phyloP scores from a whole-genome alignment of 2,797 vertebrate genomes.

The Pseudotriccus pelzelni region DNA sequence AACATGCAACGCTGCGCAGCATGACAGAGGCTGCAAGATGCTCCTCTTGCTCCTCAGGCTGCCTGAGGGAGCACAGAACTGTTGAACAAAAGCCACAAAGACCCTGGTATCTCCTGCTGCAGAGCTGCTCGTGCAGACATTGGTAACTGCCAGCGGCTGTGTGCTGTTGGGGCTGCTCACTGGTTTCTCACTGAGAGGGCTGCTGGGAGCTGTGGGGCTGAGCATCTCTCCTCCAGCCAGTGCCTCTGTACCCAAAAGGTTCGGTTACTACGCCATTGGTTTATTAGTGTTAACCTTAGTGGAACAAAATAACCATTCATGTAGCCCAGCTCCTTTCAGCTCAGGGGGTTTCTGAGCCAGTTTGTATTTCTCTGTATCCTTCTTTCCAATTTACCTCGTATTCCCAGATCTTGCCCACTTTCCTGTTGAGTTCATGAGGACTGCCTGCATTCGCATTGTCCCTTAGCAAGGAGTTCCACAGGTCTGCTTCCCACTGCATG shows the following conservation, averaged over 20 bases:
- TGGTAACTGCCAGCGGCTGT: not conserved
- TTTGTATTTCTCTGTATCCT: not conserved
- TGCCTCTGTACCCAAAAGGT: not conserved
- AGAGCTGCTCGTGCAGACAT: not conserved
- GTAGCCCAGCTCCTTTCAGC: not conserved
- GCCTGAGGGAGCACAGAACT: not conserved
- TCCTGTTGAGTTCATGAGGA: not conserved
- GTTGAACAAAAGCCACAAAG: not conserved
- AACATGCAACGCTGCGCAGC: not conserved
- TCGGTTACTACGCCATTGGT: accelerated
- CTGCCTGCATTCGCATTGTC: not conserved
- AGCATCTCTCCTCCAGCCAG: accelerated
- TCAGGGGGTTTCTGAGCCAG: not conserved
- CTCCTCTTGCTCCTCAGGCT: not conserved
- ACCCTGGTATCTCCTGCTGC: not conserved
- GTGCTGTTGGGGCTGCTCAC: not conserved
- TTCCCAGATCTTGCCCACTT: not conserved
- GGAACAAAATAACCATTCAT: not conserved
- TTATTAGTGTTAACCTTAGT: not conserved
- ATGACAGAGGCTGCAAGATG: not conserved
- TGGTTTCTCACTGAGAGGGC: not conserved
- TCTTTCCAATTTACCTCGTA: not conserved
- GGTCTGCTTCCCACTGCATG: not conserved
- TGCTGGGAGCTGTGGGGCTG: not conserved
- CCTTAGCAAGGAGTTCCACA: not conserved